Evolutionary conservation across 2,113 vertebrate genomes (phyloP).

Genomic region (Colius striatus): DNA sequence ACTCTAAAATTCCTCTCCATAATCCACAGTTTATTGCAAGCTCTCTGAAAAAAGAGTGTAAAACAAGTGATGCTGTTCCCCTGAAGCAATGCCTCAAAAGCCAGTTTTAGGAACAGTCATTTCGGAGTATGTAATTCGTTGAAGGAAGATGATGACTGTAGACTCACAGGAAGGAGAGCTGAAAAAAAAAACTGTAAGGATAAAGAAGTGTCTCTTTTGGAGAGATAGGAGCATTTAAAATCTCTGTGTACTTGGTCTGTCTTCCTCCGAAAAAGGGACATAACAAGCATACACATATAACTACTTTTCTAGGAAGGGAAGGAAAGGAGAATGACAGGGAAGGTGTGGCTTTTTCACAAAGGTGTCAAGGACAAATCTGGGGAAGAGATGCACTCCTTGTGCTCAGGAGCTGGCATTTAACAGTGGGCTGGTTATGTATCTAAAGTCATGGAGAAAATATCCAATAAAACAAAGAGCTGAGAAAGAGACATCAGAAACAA

Average conservation of each 20-base stretch:
- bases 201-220: background rate
- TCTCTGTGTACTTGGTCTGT: background rate
- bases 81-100: background rate
- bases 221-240: background rate
- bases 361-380: background rate
- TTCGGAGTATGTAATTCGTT: background rate
- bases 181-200: background rate
- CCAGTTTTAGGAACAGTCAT: background rate
- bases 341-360: background rate
- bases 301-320: background rate
- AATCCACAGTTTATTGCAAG: conserved; percentile 63
- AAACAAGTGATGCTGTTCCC: background rate
- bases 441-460: background rate
- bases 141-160: background rate
- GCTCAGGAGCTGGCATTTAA: background rate
- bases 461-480: background rate
- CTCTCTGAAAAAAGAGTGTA: conserved; percentile 53
- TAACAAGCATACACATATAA: background rate
- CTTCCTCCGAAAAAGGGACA: background rate
- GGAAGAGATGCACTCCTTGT: background rate
- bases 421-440: background rate
- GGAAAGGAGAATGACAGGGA: background rate
- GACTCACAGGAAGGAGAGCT: background rate
- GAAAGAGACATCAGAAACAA: background rate
- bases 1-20: conserved; percentile 68